Percentiles rank a stretch among this genome's conserved stretches.
Evolutionary conservation across 1,140 invertebrate genomes (phyloP).

Genomic region (Hestina assimilis): DNA sequence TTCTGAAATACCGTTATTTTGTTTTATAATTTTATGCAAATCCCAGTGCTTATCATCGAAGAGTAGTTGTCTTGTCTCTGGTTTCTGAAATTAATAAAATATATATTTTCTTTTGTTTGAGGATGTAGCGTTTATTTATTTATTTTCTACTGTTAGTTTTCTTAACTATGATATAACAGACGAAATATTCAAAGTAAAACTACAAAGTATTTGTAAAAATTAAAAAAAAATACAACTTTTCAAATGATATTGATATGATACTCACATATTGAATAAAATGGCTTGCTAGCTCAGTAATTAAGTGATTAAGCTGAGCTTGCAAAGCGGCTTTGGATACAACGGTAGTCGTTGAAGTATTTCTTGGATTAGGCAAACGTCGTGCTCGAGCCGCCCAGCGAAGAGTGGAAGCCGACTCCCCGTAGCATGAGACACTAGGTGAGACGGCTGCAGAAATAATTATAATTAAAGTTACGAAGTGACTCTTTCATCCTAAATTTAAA

Average conservation of each 20-base stretch:
- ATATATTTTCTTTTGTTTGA: not conserved
- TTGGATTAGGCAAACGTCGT: conserved; percentile 80
- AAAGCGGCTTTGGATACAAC: conserved; percentile 73
- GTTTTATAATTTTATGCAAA: conserved; percentile 23
- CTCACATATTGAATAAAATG: conserved; percentile 60
- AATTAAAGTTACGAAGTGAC: no score
- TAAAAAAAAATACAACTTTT: not conserved
- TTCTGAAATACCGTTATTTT: conserved; percentile 13
- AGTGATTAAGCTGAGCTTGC: conserved; percentile 61
- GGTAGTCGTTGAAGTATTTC: conserved; percentile 79
- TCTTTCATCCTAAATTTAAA: no score
- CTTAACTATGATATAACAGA: no score
- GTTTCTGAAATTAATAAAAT: conserved; percentile 44
- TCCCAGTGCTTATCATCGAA: conserved; percentile 55
- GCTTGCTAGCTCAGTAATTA: conserved; percentile 46
- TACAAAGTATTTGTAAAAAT: not conserved
- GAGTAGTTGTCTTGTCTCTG: conserved; percentile 47
- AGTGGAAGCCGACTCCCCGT: conserved; percentile 85
- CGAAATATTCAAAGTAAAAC: no score
- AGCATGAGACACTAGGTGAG: conserved; percentile 83
- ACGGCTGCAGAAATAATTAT: conserved; percentile 78
- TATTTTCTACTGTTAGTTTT: no score
- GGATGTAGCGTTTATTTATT: no score
- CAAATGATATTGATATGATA: not conserved
- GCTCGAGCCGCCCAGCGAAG: conserved; percentile 84